Conservation (phyloP, 2,888 invertebrate genomes). For the Lepetodrilus schrolli region DNA sequence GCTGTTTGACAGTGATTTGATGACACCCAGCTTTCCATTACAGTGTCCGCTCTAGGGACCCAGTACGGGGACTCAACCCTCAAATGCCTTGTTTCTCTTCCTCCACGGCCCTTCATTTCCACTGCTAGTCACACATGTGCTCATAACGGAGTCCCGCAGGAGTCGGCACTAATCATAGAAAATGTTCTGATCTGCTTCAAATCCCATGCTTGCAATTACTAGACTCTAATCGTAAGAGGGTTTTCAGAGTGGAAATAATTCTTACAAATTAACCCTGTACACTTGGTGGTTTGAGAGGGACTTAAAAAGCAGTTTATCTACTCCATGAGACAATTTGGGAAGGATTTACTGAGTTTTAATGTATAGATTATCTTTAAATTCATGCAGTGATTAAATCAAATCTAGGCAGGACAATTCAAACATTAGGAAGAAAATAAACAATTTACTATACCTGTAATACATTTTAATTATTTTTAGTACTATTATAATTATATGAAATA, state of each 20-base stretch:
- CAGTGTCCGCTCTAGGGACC: conserved; percentile 34
- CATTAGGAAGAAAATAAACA: too few relatives aligned
- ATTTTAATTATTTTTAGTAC: too few relatives aligned
- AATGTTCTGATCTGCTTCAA: not conserved
- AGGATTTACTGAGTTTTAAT: too few relatives aligned
- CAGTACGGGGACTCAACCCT: not conserved
- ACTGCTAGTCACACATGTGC: conserved; percentile 26
- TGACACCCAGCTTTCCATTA: conserved; percentile 43
- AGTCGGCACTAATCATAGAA: conserved; percentile 15
- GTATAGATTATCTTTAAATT: too few relatives aligned
- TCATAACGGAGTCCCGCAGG: conserved; percentile 7
- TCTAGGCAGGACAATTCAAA: too few relatives aligned
- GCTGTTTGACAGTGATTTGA: conserved; percentile 38
- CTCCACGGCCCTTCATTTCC: conserved; percentile 1
- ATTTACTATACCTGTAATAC: too few relatives aligned
- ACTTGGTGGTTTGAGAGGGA: too few relatives aligned
- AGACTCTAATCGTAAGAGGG: not conserved
- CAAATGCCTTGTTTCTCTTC: conserved; percentile 26
- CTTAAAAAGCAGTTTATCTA: too few relatives aligned
- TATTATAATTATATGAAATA: too few relatives aligned
- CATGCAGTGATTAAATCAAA: too few relatives aligned
- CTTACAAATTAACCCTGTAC: conserved; percentile 3
- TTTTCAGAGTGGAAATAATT: conserved; percentile 2
- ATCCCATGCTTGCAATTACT: conserved; percentile 14
- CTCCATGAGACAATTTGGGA: too few relatives aligned